These are phyloP conservation scores for Euura lappo DNA, from an alignment of 1,140 invertebrate genomes.

Conservation along the genomic window DNA sequence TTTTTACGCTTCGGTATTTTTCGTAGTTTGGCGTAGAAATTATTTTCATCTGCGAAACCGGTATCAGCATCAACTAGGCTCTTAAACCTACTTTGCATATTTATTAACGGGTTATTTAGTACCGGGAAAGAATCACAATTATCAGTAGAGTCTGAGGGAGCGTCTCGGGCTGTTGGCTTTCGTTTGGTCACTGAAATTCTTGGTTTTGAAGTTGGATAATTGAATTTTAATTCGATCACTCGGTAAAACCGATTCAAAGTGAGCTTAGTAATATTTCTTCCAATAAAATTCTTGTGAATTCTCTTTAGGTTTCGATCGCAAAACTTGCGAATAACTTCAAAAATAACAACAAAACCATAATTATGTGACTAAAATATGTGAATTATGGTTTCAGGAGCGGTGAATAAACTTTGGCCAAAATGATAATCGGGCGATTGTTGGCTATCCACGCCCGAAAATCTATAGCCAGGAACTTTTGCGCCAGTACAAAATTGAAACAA, in stretches of 20 bases:
- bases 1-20: no score
- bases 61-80: background rate
- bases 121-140: background rate
- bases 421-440: background rate
- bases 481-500: conserved; percentile 9
- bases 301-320: no score
- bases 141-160: background rate
- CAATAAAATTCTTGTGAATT: no score
- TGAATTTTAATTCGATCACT: no score
- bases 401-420: background rate
- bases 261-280: no score
- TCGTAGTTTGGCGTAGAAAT: no score
- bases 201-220: no score
- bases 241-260: no score
- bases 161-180: background rate
- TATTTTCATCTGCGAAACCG: background rate
- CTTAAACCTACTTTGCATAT: background rate
- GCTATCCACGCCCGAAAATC: background rate
- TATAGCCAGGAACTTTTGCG: conserved; percentile 15
- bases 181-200: no score
- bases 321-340: no score
- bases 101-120: background rate
- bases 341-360: no score
- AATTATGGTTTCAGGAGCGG: background rate
- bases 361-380: no score